phyloP scores from a whole-genome alignment of 2,797 vertebrate species.

The Molothrus ater region DNA sequence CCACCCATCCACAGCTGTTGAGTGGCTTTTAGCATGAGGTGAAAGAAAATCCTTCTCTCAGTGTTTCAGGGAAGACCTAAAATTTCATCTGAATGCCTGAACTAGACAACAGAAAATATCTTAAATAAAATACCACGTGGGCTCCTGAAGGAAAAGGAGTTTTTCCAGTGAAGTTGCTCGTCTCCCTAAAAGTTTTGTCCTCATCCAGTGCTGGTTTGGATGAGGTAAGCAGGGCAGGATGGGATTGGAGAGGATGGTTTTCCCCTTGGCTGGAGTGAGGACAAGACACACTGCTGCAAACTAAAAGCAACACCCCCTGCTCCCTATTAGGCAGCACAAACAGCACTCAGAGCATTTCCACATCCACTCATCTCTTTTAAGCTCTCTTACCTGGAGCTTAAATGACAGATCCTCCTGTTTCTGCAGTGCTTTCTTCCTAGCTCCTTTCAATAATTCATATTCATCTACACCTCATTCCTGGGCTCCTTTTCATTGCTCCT shows the following conservation, averaged over 20 bases:
- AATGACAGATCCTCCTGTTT: constrained; percentile 22
- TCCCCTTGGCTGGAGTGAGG: background rate
- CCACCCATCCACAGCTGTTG: background rate
- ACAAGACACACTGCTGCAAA: background rate
- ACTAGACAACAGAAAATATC: background rate
- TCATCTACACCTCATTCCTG: background rate
- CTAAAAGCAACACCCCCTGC: background rate
- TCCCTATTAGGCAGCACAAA: background rate
- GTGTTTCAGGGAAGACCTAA: background rate
- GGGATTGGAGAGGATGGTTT: background rate
- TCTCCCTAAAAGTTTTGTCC: background rate
- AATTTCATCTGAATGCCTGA: background rate
- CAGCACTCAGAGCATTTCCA: background rate
- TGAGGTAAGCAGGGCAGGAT: background rate
- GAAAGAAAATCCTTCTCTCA: background rate
- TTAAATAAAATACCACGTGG: background rate
- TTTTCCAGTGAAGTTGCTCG: background rate
- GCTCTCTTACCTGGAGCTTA: background rate
- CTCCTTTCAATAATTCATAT: constrained; percentile 46
- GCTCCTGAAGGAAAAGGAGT: background rate
- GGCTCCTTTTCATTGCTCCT: constrained; percentile 41
- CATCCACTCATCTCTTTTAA: background rate
- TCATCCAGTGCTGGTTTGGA: background rate
- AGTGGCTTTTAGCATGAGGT: background rate
- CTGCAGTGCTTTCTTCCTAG: background rate